phyloP scores from a whole-genome alignment of 2,888 invertebrate genomes.

The Alcis repandata region DNA sequence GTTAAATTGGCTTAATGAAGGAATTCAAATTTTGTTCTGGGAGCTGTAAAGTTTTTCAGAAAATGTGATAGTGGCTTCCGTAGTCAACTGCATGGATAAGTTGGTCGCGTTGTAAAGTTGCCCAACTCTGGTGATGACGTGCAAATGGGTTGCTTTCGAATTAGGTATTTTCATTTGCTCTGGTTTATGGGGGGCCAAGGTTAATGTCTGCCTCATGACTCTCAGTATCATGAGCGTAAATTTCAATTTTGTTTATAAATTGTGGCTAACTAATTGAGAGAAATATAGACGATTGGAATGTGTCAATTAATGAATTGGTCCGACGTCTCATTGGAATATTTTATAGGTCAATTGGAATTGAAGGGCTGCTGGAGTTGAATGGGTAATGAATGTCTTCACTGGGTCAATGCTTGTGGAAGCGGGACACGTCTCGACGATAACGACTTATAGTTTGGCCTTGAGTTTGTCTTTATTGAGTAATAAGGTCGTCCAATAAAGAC shows the following conservation, averaged over 20 bases:
- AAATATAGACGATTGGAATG: conserved; percentile 19
- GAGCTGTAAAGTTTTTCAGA: background rate
- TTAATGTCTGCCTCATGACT: conserved; percentile 54
- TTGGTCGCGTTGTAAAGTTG: conserved; percentile 32
- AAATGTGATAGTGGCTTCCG: background rate
- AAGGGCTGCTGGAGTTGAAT: conserved; percentile 17
- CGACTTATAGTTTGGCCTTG: conserved; percentile 11
- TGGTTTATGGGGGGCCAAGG: conserved; percentile 67
- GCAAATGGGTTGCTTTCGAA: conserved; percentile 56
- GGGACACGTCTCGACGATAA: conserved; percentile 8
- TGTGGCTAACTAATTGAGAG: conserved; percentile 10
- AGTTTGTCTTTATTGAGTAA: background rate
- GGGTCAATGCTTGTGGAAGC: conserved; percentile 10
- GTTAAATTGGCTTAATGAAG: background rate
- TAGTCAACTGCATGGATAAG: background rate
- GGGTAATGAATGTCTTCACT: conserved; percentile 19
- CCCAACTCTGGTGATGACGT: conserved; percentile 57
- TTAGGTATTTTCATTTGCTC: conserved; percentile 54
- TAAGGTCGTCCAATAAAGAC: background rate
- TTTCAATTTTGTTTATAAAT: conserved; percentile 17
- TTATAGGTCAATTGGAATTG: conserved; percentile 21
- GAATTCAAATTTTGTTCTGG: background rate
- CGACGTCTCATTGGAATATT: conserved; percentile 24
- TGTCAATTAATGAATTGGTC: conserved; percentile 17
- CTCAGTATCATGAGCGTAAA: conserved; percentile 8